Base-by-base conservation (phyloP, 2,113 vertebrate species). In the Macrotis lagotis region DNA sequence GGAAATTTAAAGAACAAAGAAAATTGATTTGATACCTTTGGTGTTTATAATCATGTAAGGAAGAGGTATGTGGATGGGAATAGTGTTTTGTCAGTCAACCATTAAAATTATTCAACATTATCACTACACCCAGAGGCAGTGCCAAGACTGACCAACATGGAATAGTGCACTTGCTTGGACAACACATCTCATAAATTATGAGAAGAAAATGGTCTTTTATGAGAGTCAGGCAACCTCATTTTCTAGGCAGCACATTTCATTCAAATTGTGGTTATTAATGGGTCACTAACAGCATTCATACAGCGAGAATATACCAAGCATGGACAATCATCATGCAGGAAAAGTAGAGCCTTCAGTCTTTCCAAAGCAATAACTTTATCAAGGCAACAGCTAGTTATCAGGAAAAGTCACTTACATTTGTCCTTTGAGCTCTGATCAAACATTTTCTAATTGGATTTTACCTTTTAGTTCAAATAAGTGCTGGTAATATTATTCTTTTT, bases 181-280 rank as follows among this genome's bases (percentile, higher is more conserved):
- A 97, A 95, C 92, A 89, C 31, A 74, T 94, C 93, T 93, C 94
- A 53, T 97, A 98, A 98, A 98, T 98, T 98, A 97, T 96, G 94
- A 97, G 98, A 97, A 97, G 94, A 96, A 98, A 97, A 92, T 66
- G 90, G 25, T 94, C 91, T 98, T 98, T 98, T 98, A 97, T 98
- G 93, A 97, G 94, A 98, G 96, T 96, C 50, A 96, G 95, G 92
- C 94, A 98, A 90, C 93, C 97, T 96, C 97, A 98, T 94, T 98
- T 98, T 97, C 96, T 94, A 98, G 97, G 97, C 94, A 95, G 89
- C 91, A 95, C 96, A 96, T 96, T 98, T 98, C 96, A 96, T 96
- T 96, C 96, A 94, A 93, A 96, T 92, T 91, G 94, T 91, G 1
- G 93, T 97, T 98, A 97, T 98, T 95, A 97, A 97, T 97, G 97